Percentiles rank a stretch among this genome's conserved stretches.
These are phyloP conservation scores for Vombatus ursinus DNA, from an alignment of 2,113 vertebrate species.

Conservation along the genomic window DNA sequence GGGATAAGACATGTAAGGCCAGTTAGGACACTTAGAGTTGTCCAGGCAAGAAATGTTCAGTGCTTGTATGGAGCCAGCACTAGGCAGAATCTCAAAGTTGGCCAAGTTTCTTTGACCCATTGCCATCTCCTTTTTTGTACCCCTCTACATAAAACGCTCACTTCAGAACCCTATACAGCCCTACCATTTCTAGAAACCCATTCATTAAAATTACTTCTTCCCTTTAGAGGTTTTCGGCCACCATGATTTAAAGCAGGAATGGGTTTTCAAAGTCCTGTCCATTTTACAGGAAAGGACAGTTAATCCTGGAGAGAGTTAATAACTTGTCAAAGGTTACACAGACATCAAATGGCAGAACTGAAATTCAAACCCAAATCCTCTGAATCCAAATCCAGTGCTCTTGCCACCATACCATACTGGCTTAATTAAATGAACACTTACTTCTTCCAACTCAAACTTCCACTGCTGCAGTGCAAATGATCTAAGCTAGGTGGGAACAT, in stretches of 20 bases:
- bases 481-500: not conserved
- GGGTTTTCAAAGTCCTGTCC: not conserved
- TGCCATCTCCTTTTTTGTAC: not conserved
- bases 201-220: not conserved
- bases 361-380: not conserved
- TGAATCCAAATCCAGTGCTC: not conserved
- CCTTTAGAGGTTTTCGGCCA: not conserved
- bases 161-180: not conserved
- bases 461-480: not conserved
- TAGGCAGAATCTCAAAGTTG: too few relatives aligned
- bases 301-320: not conserved
- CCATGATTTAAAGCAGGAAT: not conserved
- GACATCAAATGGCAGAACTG: not conserved
- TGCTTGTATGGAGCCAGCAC: not conserved
- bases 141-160: not conserved
- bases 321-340: too few relatives aligned
- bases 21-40: not conserved
- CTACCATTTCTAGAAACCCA: not conserved
- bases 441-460: not conserved
- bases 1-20: not conserved
- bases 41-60: not conserved
- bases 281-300: not conserved
- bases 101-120: not conserved
- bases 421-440: not conserved
- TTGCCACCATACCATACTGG: not conserved